Conservation (phyloP, 2,113 vertebrate genomes). For the Aythya baeri region DNA sequence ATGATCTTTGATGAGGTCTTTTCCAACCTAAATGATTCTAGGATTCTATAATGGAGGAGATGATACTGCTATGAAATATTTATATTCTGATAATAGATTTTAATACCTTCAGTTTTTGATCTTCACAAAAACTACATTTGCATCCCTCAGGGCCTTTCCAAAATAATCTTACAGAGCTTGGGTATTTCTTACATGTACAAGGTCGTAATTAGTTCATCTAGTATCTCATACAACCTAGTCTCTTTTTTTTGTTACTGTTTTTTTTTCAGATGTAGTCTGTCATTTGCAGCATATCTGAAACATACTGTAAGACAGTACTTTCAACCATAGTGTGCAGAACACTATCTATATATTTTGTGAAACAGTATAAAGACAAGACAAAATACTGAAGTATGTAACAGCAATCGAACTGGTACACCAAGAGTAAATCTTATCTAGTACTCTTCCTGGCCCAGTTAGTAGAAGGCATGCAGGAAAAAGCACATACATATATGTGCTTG, state of each 20-base stretch:
- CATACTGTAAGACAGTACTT: neutral
- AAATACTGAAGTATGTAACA: neutral
- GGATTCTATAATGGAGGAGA: neutral
- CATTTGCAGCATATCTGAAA: neutral
- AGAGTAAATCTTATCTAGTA: neutral
- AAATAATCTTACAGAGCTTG: neutral
- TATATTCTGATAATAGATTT: neutral
- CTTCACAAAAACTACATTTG: neutral
- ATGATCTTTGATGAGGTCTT: no score
- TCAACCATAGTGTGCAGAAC: neutral
- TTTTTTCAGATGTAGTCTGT: neutral
- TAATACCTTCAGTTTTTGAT: neutral
- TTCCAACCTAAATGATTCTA: no score
- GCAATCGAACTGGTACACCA: neutral
- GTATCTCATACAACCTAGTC: neutral
- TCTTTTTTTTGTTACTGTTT: neutral
- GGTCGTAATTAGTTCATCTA: neutral
- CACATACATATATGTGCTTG: neutral
- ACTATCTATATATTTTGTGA: neutral
- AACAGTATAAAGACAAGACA: neutral
- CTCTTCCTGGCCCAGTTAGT: neutral
- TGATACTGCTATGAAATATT: neutral
- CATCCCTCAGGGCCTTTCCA: neutral
- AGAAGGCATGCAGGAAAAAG: neutral
- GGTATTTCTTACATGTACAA: neutral